phyloP scores from a whole-genome alignment of 2,888 invertebrate species.

The Orthosia gracilis region DNA sequence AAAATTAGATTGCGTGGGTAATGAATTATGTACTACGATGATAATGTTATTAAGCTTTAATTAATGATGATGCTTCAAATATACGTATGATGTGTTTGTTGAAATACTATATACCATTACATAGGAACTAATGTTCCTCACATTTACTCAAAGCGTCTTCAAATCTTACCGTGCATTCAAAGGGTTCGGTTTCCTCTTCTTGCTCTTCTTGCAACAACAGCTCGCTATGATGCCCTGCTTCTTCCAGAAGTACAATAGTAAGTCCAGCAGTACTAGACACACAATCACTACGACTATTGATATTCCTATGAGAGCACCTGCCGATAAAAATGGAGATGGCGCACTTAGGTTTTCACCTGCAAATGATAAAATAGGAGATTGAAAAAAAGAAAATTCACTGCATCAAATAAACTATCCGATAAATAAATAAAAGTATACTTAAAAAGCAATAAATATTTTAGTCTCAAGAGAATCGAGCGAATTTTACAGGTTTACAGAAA shows the following conservation, averaged over 20 bases:
- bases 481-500: not conserved
- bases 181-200: constrained; percentile 86
- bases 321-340: constrained; percentile 87
- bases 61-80: constrained; percentile 4
- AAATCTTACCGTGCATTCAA: constrained; percentile 78
- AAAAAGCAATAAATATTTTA: too few species aligned
- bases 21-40: constrained; percentile 18
- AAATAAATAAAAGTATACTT: too few species aligned
- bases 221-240: constrained; percentile 93
- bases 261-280: constrained; percentile 95
- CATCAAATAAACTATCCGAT: too few species aligned
- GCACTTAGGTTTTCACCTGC: constrained; percentile 22
- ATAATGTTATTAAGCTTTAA: constrained; percentile 29
- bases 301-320: constrained; percentile 95
- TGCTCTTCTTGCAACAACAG: constrained; percentile 92
- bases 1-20: constrained; percentile 33
- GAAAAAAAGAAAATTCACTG: too few species aligned
- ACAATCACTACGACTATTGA: constrained; percentile 95
- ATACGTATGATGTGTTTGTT: constrained; percentile 19
- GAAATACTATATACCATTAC: not conserved
- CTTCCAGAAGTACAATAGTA: constrained; percentile 93
- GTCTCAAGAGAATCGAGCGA: not conserved
- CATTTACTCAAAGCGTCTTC: not conserved
- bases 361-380: not conserved
- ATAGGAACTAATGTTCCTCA: not conserved